Evolutionary conservation across 2,797 vertebrate genomes (phyloP), one percentile per base, ranked within the genome.

Genomic region (Mus minutoides): DNA sequence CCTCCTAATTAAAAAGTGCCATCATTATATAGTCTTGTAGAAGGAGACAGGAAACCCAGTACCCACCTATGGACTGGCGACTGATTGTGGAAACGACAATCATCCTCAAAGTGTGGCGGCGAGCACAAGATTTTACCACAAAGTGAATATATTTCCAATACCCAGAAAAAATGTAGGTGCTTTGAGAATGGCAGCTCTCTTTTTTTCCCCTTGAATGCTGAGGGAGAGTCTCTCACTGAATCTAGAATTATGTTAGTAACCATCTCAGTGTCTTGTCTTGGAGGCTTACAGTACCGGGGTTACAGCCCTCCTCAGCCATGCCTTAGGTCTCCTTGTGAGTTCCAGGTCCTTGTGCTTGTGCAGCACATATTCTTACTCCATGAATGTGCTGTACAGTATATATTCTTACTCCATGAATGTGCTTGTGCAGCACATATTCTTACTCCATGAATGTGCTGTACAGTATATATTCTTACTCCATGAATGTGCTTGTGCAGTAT

Each of bases 1-100:
- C 91, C 43, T 95, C 84, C 64, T 97, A 95, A 98, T 96, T 97
- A 97, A 94, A 97, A 92, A 76, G 97, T 91, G 82, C 90, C 94
- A 62, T 76, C 2, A 37, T 94, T 46, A 94, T 85, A 96, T 94
- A 93, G 97, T 80, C 75, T 95, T 84, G 52, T 62, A 76, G 86
- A 92, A 97, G 76, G 88, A 87, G 87, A 96, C 95, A 91, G 46
- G 67, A 78, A 93, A 96, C 64, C 93, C 92, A 85, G 11, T 49
- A 90, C 1, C 17, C 77, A 91, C 24, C 77, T 78, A 24, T 37
- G 26, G 49, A 49, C 22, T 58, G 40, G 6, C 40, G 46, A 76
- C 73, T 0, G 13, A 87, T 5, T 29, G 24, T 7, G 43, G 90
- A 60, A 56, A 76, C 1, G 26, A 31, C 52, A 92, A 89, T 87